Evolutionary conservation across 2,888 invertebrate species (phyloP).

Genomic region (Leptura quadrifasciata): DNA sequence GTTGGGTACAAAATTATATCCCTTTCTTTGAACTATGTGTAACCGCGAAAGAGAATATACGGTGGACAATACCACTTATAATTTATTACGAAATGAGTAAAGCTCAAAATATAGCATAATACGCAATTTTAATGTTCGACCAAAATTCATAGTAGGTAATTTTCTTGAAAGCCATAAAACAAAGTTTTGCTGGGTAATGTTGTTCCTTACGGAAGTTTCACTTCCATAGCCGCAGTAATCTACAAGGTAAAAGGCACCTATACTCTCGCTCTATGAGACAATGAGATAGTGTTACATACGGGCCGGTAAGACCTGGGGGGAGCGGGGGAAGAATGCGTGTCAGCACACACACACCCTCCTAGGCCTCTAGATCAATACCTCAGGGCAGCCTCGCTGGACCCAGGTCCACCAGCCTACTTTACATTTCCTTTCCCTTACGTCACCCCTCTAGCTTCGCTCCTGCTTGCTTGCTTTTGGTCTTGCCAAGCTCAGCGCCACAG

Average conservation of each 20-base stretch:
- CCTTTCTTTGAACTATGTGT: constrained; percentile 1
- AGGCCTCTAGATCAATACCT: constrained; percentile 73
- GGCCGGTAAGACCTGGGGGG: constrained; percentile 64
- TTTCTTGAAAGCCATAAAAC: constrained; percentile 31
- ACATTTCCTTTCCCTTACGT: constrained; percentile 73
- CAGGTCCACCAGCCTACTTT: constrained; percentile 77
- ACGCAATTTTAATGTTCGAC: constrained; percentile 25
- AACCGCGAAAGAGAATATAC: background rate
- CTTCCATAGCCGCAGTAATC: constrained; percentile 46
- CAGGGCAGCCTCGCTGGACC: constrained; percentile 73
- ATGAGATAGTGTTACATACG: constrained; percentile 69
- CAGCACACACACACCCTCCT: constrained; percentile 72
- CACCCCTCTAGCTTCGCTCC: constrained; percentile 74
- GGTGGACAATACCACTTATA: constrained; percentile 24
- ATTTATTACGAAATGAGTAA: constrained; percentile 17
- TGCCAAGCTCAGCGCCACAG: constrained; percentile 76
- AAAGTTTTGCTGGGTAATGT: constrained; percentile 31
- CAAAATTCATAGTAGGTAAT: constrained; percentile 27
- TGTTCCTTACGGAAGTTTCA: constrained; percentile 42
- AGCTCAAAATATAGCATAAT: constrained; percentile 15
- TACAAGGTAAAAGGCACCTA: constrained; percentile 51
- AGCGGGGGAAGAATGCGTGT: constrained; percentile 69
- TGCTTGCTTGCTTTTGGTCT: constrained; percentile 77
- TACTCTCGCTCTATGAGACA: constrained; percentile 52
- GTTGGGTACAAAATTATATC: constrained; percentile 5